phyloP scores from a whole-genome alignment of 2,113 vertebrate genomes.

The Anolis sagrei region DNA sequence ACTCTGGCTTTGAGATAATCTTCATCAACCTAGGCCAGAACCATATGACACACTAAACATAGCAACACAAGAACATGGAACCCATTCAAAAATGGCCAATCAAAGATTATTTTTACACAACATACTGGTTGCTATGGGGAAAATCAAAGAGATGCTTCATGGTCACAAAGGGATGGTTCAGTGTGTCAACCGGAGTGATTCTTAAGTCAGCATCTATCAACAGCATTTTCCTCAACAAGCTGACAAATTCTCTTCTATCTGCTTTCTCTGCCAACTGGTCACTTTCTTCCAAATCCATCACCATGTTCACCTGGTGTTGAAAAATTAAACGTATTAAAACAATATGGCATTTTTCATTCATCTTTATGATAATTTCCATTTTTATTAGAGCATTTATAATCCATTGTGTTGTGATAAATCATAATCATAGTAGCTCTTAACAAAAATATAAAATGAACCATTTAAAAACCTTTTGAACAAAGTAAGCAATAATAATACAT shows the following conservation, averaged over 20 bases:
- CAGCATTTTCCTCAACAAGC: constrained; percentile 98
- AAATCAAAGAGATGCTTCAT: constrained; percentile 99
- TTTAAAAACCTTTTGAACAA: neutral
- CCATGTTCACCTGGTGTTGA: constrained; percentile 92
- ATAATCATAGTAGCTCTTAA: neutral
- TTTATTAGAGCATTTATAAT: neutral
- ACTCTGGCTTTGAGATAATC: neutral
- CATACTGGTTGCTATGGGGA: constrained; percentile 98
- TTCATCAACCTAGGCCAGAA: neutral
- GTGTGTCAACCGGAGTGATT: constrained; percentile 89
- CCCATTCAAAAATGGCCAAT: neutral
- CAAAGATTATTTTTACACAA: constrained; percentile 43
- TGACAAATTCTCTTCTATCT: constrained; percentile 95
- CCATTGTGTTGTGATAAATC: neutral
- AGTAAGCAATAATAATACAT: neutral
- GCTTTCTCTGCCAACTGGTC: constrained; percentile 96
- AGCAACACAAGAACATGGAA: neutral
- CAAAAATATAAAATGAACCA: neutral
- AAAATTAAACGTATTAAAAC: neutral
- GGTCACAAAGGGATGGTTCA: constrained; percentile 95
- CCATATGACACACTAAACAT: neutral
- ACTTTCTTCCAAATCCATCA: constrained; percentile 98
- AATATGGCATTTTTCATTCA: neutral
- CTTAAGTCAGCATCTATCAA: constrained; percentile 95
- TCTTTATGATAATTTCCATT: neutral